Base-by-base conservation (phyloP, 2,113 vertebrate genomes). In the Bungarus multicinctus region DNA sequence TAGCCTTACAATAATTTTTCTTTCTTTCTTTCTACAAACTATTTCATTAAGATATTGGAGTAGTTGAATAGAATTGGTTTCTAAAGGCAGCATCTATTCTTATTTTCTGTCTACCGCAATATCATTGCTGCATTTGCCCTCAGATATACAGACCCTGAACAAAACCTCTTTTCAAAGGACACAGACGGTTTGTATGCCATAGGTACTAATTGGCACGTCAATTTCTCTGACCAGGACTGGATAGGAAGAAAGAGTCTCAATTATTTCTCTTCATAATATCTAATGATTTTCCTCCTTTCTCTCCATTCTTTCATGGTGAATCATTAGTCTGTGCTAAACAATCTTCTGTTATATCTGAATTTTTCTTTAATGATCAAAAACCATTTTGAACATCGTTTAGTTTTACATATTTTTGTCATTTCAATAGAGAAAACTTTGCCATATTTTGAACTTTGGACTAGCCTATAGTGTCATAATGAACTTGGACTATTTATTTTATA, bases 291-390 rank as follows among this genome's bases (percentile, higher is more conserved):
- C 97, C 94, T 97, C 92, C 93, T 96, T 96, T 96, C 96, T 94
- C 94, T 96, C 87, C 60, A 95, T 94, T 96, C 95, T 96, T 97
- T 97, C 95, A 95, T 90, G 94, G 94, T 86, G 93, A 96, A 95
- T 98, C 98, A 98, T 98, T 98, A 98, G 97, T 94, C 96, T 96
- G 97, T 95, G 95, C 89, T 54, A 96, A 97, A 97, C 97, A 97
- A 98, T 97, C 93, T 89, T 94, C 96, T 93, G 96, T 98, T 98
- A 97, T 97, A 98, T 97, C 98, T 98, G 97, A 96, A 96, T 91
- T 96, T 95, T 96, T 96, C 96, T 97, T 96, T 97, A 98, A 98
- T 98, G 97, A 98, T 97, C 97, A 96, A 95, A 93, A 96, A 93
- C 0, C 96, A 95, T 96, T 96, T 94, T 96, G 60, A 90, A 95